Base-by-base conservation (phyloP, 2,888 invertebrate genomes). In the Cephus pygmeus region DNA sequence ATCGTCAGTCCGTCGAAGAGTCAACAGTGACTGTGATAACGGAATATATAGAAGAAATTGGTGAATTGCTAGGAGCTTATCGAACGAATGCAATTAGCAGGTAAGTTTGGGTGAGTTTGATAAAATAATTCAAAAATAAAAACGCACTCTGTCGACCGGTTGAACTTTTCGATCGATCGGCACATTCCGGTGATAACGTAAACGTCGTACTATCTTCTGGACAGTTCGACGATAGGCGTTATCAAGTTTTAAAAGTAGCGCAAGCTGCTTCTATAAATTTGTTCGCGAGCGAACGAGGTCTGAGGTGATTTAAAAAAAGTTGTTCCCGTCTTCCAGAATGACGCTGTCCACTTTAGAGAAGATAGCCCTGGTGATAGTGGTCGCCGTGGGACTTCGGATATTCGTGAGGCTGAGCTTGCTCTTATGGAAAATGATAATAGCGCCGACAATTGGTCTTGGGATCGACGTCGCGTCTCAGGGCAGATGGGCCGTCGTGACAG, bases 401-500 rank as follows among this genome's bases (percentile, higher is more conserved):
- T 36, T 88, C 4, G 82, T 90, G 12, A 85, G 87, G 23, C 9
- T 84, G 33, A 83, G 88, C 12, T 36, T 88, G 4, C 34, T 89
- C 0, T 78, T 81, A 0, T 91, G 91, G 91, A 91, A 85, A 33
- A 91, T 90, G 73, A 76, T 91, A 3, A 85, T 91, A 9, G 91
- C 89, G 0, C 91, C 91, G 0, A 83, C 78, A 12, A 79, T 91
- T 4, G 88, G 88, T n/a, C 79, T 90, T 0, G 90, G 88, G 1
- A 84, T 91, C n/a, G 88, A 91, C 71, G 81, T 90, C 0, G 82
- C 83, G 4, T 83, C 85, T 0, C 91, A 91, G 74, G 91, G 91
- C 35, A 88, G 81, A 83, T 91, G 91, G 91, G 91, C 91, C 0
- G 97, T 98, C 86, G 92, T 98, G 23, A 98, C 98, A 30, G 98